phyloP scores from a whole-genome alignment of 2,797 vertebrate genomes.

The Graptemys geographica region DNA sequence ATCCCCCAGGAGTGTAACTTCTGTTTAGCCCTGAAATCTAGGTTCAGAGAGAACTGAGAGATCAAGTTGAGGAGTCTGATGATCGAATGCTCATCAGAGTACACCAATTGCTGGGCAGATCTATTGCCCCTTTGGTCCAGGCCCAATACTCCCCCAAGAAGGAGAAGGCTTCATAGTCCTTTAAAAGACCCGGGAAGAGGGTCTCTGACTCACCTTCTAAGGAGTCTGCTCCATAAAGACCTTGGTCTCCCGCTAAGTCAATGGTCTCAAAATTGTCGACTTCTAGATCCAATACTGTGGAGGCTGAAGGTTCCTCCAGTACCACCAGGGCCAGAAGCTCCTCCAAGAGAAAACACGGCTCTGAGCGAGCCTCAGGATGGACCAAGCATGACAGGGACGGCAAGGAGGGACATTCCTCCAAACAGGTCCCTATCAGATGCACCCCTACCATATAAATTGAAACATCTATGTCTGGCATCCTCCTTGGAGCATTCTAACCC shows the following conservation, averaged over 20 bases:
- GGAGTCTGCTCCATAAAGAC: neutral
- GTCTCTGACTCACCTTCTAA: too few species aligned
- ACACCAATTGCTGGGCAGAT: neutral
- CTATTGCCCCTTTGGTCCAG: too few species aligned
- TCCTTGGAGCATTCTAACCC: neutral
- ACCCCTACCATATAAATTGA: neutral
- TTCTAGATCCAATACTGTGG: neutral
- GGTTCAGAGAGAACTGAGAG: neutral
- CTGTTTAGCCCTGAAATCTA: neutral
- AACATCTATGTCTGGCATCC: neutral
- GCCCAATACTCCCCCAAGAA: too few species aligned
- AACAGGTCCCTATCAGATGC: neutral
- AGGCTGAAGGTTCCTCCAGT: neutral
- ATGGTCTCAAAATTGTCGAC: neutral
- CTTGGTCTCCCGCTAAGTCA: neutral
- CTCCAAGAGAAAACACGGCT: neutral
- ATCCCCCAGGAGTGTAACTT: neutral
- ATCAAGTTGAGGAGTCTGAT: neutral
- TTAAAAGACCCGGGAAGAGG: too few species aligned
- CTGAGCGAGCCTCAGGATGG: neutral
- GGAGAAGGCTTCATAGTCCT: too few species aligned
- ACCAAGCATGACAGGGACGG: neutral
- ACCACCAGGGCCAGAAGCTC: neutral
- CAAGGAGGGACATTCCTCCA: neutral
- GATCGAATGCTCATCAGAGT: neutral